Percentiles rank a stretch among this genome's conserved stretches.
Conservation (phyloP, 2,888 invertebrate species). For the Ptychoptera contaminata region DNA sequence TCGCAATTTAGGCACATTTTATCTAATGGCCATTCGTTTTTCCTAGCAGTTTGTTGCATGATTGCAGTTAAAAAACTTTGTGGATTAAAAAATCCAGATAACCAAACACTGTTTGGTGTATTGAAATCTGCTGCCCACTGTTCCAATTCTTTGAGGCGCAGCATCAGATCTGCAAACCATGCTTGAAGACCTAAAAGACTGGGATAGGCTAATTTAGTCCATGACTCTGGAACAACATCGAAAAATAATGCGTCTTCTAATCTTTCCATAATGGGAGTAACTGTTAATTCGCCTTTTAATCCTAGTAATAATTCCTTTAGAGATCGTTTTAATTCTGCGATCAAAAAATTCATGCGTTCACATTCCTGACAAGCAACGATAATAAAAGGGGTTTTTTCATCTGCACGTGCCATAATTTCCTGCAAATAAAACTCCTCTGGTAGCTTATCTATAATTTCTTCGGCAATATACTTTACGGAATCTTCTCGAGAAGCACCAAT, state of each 20-base stretch:
- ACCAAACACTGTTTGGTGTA: constrained; percentile 80
- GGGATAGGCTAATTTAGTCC: constrained; percentile 81
- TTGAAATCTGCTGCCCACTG: constrained; percentile 70
- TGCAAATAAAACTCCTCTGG: constrained; percentile 78
- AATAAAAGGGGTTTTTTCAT: constrained; percentile 81
- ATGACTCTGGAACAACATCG: constrained; percentile 70
- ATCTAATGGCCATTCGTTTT: constrained; percentile 91
- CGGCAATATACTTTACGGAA: constrained; percentile 56
- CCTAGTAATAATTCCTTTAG: constrained; percentile 77
- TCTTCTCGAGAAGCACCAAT: constrained; percentile 61
- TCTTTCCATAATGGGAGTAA: constrained; percentile 87
- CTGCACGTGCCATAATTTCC: constrained; percentile 72
- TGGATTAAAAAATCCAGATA: constrained; percentile 93
- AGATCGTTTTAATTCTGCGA: constrained; percentile 66
- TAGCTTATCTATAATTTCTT: constrained; percentile 78
- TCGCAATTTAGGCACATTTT: constrained; percentile 92
- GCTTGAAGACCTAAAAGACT: constrained; percentile 66
- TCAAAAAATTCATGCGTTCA: constrained; percentile 84
- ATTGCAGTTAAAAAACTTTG: constrained; percentile 95
- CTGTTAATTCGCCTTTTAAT: constrained; percentile 85
- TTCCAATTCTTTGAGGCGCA: constrained; percentile 66
- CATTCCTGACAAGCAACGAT: constrained; percentile 90
- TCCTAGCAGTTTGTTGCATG: constrained; percentile 93
- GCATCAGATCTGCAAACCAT: constrained; percentile 78
- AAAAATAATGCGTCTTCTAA: constrained; percentile 72